These are phyloP conservation scores for Nyctalus aviator DNA, from an alignment of 2,797 vertebrate genomes.

Conservation along the genomic window DNA sequence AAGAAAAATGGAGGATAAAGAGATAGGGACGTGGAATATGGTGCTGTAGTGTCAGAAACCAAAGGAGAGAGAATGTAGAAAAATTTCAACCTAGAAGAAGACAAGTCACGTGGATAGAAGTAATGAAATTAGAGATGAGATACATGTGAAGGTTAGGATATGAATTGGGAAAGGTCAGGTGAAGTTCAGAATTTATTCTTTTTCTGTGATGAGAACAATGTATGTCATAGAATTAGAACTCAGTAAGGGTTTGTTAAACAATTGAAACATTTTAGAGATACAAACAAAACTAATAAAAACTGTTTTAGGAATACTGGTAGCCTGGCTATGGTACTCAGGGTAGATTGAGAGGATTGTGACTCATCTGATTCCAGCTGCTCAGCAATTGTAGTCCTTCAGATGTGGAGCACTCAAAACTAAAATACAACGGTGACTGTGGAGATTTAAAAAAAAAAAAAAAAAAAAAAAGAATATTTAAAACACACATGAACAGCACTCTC, in stretches of 20 bases:
- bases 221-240: background rate
- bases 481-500: background rate
- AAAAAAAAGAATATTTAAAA: background rate
- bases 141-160: background rate
- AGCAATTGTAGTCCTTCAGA: background rate
- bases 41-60: background rate
- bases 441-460: background rate
- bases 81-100: background rate
- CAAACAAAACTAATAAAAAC: constrained; percentile 45
- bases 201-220: constrained; percentile 21
- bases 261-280: constrained; percentile 6
- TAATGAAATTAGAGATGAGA: constrained; percentile 51
- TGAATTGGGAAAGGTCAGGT: constrained; percentile 10
- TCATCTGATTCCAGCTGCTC: background rate
- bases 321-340: background rate
- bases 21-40: background rate
- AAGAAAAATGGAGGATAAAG: background rate
- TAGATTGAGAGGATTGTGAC: background rate
- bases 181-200: constrained; percentile 23
- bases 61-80: background rate
- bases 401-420: background rate
- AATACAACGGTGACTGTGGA: background rate
- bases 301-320: constrained; percentile 21
- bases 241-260: background rate
- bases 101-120: background rate